A percentile compares a stretch with the other conserved stretches of the same genome.
These are phyloP conservation scores for Octodon degus DNA, from an alignment of 2,113 vertebrate genomes.

Conservation along the genomic window DNA sequence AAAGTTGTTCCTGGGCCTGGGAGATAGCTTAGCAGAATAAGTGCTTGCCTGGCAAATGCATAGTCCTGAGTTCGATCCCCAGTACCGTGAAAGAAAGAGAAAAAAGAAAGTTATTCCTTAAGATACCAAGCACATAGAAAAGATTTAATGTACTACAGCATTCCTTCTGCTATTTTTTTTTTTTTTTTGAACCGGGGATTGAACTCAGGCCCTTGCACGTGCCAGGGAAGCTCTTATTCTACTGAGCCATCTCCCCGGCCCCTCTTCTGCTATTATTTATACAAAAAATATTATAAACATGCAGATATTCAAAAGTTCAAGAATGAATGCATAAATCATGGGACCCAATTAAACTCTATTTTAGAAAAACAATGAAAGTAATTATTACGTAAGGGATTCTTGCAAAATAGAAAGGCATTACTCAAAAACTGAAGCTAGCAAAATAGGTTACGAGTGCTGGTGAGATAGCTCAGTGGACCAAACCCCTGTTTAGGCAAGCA, in stretches of 20 bases:
- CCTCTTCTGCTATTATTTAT: not conserved
- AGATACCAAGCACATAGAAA: not conserved
- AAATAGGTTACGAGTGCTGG: not conserved
- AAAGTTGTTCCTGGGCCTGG: no score
- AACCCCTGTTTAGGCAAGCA: no score
- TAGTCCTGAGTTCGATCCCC: no score
- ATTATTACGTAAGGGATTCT: not conserved
- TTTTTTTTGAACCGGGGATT: no score
- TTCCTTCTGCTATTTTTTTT: not conserved
- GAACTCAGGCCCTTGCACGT: no score
- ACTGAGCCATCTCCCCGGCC: no score
- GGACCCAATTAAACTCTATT: not conserved
- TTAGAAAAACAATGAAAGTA: not conserved
- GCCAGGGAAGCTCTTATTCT: no score
- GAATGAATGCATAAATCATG: not conserved
- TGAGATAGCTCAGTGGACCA: no score
- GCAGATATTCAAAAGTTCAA: not conserved
- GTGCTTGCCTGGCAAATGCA: no score
- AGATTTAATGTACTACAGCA: not conserved
- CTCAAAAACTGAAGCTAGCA: slow-evolving; percentile 6
- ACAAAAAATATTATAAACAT: not conserved
- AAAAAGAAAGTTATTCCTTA: not conserved
- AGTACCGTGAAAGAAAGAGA: no score
- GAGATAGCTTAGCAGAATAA: no score
- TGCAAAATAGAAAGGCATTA: not conserved